A percentile compares a stretch with the other conserved stretches of the same genome.
Conservation (phyloP, 2,797 vertebrate genomes). For the Garrulus glandarius region DNA sequence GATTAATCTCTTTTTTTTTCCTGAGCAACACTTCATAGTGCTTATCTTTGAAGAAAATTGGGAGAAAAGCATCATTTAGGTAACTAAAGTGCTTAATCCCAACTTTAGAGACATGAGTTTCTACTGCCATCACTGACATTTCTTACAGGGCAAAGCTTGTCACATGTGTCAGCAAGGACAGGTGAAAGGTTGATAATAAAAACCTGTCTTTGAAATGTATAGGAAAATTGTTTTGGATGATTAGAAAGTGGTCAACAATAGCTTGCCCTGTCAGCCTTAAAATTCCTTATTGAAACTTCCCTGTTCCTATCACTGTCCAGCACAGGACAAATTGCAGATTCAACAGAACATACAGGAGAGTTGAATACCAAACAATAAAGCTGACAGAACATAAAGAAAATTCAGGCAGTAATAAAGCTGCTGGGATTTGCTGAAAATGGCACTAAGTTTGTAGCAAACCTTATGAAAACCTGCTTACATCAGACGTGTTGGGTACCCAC, state of each 20-base stretch:
- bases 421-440: slow-evolving; percentile 3
- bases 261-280: not conserved
- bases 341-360: not conserved
- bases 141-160: not conserved
- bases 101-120: not conserved
- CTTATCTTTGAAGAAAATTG: not conserved
- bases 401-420: not conserved
- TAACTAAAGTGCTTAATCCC: not conserved
- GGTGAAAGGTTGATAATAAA: not conserved
- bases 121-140: not conserved
- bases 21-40: not conserved
- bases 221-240: not conserved
- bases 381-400: not conserved
- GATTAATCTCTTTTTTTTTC: not conserved
- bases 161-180: not conserved
- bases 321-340: not conserved
- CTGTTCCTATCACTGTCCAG: not conserved
- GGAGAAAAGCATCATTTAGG: not conserved
- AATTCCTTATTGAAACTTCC: not conserved
- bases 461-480: slow-evolving; percentile 2
- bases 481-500: not conserved
- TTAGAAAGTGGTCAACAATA: not conserved
- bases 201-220: not conserved
- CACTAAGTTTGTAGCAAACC: not conserved
- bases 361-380: not conserved